Conservation (phyloP, 2,113 vertebrate species). For the Dermatemys mawii region DNA sequence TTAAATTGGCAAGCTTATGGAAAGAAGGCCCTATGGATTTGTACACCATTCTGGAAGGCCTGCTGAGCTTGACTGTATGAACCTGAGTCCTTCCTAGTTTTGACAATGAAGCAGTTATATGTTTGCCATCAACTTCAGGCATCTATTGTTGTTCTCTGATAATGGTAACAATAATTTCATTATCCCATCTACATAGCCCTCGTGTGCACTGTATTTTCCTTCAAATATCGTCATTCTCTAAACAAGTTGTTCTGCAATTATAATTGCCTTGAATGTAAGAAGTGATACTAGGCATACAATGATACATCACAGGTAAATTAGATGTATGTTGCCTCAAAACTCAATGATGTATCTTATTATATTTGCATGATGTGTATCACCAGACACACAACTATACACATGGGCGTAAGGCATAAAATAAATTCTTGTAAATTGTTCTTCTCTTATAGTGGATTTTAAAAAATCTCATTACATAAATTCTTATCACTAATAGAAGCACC, state of each 20-base stretch:
- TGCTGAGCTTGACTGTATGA: neutral
- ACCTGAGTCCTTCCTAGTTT: neutral
- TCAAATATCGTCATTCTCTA: neutral
- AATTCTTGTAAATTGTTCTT: neutral
- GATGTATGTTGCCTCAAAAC: neutral
- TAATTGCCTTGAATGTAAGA: neutral
- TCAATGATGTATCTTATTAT: neutral
- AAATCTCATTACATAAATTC: neutral
- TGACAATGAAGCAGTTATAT: neutral
- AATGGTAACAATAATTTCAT: neutral
- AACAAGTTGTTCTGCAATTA: neutral
- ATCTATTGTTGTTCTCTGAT: neutral
- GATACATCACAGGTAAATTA: neutral
- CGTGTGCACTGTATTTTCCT: neutral
- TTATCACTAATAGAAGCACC: neutral
- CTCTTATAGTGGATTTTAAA: neutral
- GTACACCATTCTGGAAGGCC: neutral
- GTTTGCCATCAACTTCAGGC: neutral
- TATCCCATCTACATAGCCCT: neutral
- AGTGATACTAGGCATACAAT: accelerated
- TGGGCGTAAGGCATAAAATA: neutral
- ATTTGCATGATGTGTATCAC: neutral
- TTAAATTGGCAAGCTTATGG: neutral
- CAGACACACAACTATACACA: neutral
- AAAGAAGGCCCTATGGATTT: neutral